Percentiles rank a stretch among this genome's conserved stretches.
Evolutionary conservation across 2,888 invertebrate species (phyloP).

Genomic region (Lissonota sp.): DNA sequence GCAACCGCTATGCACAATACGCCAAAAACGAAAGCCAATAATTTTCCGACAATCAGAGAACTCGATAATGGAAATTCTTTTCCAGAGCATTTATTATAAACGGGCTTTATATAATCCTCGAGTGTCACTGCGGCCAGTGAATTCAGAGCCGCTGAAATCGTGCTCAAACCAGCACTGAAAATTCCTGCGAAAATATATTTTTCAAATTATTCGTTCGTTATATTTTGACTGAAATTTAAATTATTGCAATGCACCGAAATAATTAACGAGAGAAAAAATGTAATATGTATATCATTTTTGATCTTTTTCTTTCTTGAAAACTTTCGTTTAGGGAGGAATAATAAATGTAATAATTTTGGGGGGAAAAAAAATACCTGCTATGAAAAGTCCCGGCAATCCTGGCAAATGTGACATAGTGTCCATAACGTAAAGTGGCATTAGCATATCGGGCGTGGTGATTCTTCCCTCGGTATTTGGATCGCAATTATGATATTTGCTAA

Average conservation of each 20-base stretch:
- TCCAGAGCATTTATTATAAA: slow-evolving; percentile 69
- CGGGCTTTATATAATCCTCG: slow-evolving; percentile 91
- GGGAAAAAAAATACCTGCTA: slow-evolving; percentile 86
- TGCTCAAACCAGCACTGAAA: slow-evolving; percentile 95
- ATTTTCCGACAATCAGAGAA: slow-evolving; percentile 83
- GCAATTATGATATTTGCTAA: slow-evolving; percentile 92
- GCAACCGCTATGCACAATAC: slow-evolving; percentile 91
- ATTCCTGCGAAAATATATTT: slow-evolving; percentile 85
- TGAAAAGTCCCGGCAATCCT: slow-evolving; percentile 94
- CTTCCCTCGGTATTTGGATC: slow-evolving; percentile 89
- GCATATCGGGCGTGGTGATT: slow-evolving; percentile 89
- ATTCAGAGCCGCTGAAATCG: slow-evolving; percentile 95
- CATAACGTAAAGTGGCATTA: slow-evolving; percentile 92
- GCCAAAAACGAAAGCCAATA: slow-evolving; percentile 90
- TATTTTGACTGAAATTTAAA: too few species aligned
- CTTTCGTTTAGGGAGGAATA: too few species aligned
- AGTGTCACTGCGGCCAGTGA: slow-evolving; percentile 95
- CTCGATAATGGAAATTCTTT: slow-evolving; percentile 68
- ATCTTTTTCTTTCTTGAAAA: too few species aligned
- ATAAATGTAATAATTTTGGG: neutral
- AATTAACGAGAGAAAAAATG: neutral
- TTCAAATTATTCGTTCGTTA: too few species aligned
- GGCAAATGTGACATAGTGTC: slow-evolving; percentile 90
- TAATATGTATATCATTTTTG: too few species aligned
- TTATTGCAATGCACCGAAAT: too few species aligned